Percentiles rank a stretch among this genome's conserved stretches.
phyloP scores from a whole-genome alignment of 2,113 vertebrate species.

The Lichenostomus cassidix region DNA sequence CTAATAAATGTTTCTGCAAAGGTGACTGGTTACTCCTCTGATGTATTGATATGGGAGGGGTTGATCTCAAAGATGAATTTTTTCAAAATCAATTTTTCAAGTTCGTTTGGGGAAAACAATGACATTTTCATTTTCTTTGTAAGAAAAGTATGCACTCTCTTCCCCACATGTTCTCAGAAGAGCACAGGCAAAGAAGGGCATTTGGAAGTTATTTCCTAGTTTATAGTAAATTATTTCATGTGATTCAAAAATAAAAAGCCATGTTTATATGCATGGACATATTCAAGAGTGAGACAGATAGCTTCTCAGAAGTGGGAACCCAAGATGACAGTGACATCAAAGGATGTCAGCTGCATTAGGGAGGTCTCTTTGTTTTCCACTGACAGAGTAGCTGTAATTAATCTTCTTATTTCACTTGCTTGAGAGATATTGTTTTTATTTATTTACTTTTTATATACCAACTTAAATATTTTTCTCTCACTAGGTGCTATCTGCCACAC shows the following conservation, averaged over 20 bases:
- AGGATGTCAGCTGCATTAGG: background rate
- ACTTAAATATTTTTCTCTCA: background rate
- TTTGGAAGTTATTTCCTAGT: constrained; percentile 52
- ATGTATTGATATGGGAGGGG: constrained; percentile 21
- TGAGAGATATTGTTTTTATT: background rate
- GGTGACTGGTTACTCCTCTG: background rate
- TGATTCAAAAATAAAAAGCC: constrained; percentile 29
- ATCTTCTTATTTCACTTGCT: background rate
- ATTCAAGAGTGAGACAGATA: background rate
- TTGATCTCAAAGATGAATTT: background rate
- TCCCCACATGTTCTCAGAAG: background rate
- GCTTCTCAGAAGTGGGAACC: background rate
- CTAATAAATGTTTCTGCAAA: constrained; percentile 43
- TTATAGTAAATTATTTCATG: background rate
- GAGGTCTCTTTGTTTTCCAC: background rate
- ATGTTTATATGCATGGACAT: background rate
- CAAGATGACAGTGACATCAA: background rate
- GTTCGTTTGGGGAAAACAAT: constrained; percentile 19
- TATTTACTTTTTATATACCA: background rate
- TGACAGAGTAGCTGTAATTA: background rate
- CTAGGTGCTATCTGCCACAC: background rate
- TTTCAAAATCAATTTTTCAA: constrained; percentile 41
- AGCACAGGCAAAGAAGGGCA: background rate
- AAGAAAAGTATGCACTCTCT: background rate
- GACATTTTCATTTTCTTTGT: constrained; percentile 45